Evolutionary conservation across 2,888 invertebrate genomes (phyloP).

Genomic region (Cactoblastis cactorum): DNA sequence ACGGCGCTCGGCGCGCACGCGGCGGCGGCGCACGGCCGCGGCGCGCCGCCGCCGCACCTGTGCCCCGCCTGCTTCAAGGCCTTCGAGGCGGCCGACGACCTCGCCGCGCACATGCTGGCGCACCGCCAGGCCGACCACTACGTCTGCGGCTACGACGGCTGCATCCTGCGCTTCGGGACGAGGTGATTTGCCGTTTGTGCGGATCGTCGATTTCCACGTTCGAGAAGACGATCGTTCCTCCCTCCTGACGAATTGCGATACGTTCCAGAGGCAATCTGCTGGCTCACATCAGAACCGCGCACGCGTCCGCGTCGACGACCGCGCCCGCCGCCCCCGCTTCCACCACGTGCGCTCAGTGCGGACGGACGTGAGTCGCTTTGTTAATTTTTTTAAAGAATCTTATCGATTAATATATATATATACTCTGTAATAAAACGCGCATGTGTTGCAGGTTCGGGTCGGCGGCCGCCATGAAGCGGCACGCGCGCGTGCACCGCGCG

Average conservation of each 20-base stretch:
- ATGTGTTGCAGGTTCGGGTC: slow-evolving; percentile 54
- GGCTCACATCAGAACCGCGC: slow-evolving; percentile 56
- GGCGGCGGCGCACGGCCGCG: slow-evolving; percentile 28
- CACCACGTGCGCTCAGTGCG: slow-evolving; percentile 22
- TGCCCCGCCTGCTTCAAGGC: slow-evolving; percentile 47
- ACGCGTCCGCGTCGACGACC: slow-evolving; percentile 18
- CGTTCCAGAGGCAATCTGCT: slow-evolving; percentile 45
- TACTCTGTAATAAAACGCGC: too few relatives aligned
- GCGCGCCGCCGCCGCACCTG: slow-evolving; percentile 30
- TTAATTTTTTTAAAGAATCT: too few relatives aligned
- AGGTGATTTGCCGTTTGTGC: too few relatives aligned
- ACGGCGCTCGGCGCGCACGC: slow-evolving; percentile 33
- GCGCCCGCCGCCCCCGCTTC: slow-evolving; percentile 15
- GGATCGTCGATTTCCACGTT: too few relatives aligned
- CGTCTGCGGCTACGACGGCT: slow-evolving; percentile 66
- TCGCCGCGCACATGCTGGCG: slow-evolving; percentile 49
- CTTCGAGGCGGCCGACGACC: slow-evolving; percentile 31
- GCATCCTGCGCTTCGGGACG: slow-evolving; percentile 60
- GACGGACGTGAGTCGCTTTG: slow-evolving; percentile 42
- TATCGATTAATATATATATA: too few relatives aligned
- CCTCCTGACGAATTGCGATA: too few relatives aligned
- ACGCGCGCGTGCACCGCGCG: slow-evolving; percentile 50
- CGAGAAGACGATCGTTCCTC: too few relatives aligned
- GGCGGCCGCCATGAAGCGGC: slow-evolving; percentile 56
- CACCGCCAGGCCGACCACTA: slow-evolving; percentile 57